Percentiles rank a stretch among this genome's conserved stretches.
Evolutionary conservation across 2,888 invertebrate genomes (phyloP).

Genomic region (Elgonia sp.): DNA sequence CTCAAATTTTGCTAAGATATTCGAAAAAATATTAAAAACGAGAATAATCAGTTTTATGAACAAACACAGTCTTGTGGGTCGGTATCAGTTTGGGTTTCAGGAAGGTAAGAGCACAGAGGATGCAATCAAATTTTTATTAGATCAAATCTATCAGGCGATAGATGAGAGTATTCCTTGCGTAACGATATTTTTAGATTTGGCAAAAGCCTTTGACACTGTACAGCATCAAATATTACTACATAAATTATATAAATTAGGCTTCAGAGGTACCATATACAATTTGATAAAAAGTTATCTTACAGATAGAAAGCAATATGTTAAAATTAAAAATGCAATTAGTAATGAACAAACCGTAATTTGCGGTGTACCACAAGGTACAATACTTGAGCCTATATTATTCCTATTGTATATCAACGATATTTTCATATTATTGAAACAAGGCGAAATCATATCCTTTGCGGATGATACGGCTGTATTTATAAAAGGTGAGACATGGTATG

Average conservation of each 20-base stretch:
- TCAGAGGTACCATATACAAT: neutral
- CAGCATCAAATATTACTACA: constrained; percentile 20
- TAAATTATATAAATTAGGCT: constrained; percentile 4
- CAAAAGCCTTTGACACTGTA: constrained; percentile 27
- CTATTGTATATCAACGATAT: constrained; percentile 43
- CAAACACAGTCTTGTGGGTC: neutral
- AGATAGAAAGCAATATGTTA: neutral
- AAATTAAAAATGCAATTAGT: neutral
- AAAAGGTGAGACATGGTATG: constrained; percentile 7
- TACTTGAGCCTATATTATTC: constrained; percentile 33
- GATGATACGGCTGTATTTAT: constrained; percentile 3
- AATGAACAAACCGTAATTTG: neutral
- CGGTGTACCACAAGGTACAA: constrained; percentile 20
- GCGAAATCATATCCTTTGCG: constrained; percentile 21
- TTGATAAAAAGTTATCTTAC: neutral
- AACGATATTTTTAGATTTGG: constrained; percentile 13
- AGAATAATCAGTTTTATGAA: neutral
- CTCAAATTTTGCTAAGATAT: constrained; percentile 1
- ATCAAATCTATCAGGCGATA: neutral
- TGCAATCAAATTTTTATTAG: neutral
- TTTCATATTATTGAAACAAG: neutral
- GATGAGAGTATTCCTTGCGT: neutral
- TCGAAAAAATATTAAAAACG: neutral
- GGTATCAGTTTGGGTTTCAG: constrained; percentile 5
- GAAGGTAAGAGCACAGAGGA: constrained; percentile 6